Percentiles rank a stretch among this genome's conserved stretches.
These are phyloP conservation scores for Hesperophylax magnus DNA, from an alignment of 1,140 invertebrate species.

Conservation along the genomic window DNA sequence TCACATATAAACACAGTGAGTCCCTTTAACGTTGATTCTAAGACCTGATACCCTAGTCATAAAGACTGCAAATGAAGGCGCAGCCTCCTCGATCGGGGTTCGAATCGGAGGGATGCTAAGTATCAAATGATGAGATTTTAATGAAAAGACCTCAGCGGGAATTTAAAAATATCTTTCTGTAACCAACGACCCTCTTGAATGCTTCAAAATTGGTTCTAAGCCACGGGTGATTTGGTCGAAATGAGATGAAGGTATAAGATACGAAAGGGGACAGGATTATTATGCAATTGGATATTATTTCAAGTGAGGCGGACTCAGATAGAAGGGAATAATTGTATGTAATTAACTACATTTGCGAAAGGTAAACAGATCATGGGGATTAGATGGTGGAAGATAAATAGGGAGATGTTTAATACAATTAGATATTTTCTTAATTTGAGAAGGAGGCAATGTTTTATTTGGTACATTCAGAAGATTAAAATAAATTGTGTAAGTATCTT, in stretches of 20 bases:
- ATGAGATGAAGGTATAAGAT: neutral
- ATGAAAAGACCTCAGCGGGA: conserved; percentile 9
- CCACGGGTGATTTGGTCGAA: conserved; percentile 1
- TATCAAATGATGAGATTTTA: conserved; percentile 16
- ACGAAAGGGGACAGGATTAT: neutral
- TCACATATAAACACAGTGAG: too few relatives aligned
- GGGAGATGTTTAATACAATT: too few relatives aligned
- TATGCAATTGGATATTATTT: neutral
- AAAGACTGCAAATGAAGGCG: too few relatives aligned
- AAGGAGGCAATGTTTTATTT: too few relatives aligned
- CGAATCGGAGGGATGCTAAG: neutral
- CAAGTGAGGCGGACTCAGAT: neutral
- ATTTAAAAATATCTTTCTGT: conserved; percentile 21
- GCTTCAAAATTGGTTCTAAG: conserved; percentile 5
- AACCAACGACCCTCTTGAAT: conserved; percentile 4
- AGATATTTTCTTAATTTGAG: too few relatives aligned
- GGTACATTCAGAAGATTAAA: too few relatives aligned
- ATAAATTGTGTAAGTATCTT: too few relatives aligned
- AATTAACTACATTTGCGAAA: conserved; percentile 11
- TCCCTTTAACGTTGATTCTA: too few relatives aligned
- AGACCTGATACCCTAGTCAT: too few relatives aligned
- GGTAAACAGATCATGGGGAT: neutral
- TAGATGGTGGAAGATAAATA: neutral
- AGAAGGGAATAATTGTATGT: neutral
- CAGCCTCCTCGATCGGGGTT: neutral